Evolutionary conservation across 1,140 invertebrate species (phyloP), one percentile per base, ranked within the genome.

Genomic region (Tetramorium parvispinum): DNA sequence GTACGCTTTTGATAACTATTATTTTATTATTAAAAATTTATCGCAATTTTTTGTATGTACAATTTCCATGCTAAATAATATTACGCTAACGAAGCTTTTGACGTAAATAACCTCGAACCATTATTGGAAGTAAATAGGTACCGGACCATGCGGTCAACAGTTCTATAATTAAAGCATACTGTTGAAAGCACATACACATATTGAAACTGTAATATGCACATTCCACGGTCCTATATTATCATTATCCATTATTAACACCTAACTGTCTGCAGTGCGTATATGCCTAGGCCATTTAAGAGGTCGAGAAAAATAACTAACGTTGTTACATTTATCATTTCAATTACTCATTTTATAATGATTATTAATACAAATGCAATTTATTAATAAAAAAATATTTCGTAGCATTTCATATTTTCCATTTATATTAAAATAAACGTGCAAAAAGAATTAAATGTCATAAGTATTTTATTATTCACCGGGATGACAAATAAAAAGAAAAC

Each of bases 81-180:
- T 40, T 40, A 70, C 49, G 21, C 24, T 55, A 70, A 53, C 65
- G 65, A 81, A 71, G 63, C 65, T 71, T 81, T 43, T 18, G 63
- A 78, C 6, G 63, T 24, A 55, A 70, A 81, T 81, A 81, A 70
- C 21, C 51, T 53, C 37, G 49, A 70, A 71, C 21, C 65, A 43
- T 55, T 81, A 55, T 81, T 16, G 65, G n/a, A 81, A 37, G 32
- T 81, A 81, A 81, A 81, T 70, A 81, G 49, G 21, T 71, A 37
- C 21, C 10, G 49, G 49, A 55, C 49, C 65, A 16, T 55, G 65
- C 16, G n/a, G 78, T 37, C 68, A 71, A 40, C 78, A 55, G 49
- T 81, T 70, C 78, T 81, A 81, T 81, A 81, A 81, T 81, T 81
- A 71, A 81, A 81, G 46, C 65, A 55, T 43, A n/a, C 78, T 32